Evolutionary conservation across 2,113 vertebrate species (phyloP).

Genomic region (Ictidomys tridecemlineatus): DNA sequence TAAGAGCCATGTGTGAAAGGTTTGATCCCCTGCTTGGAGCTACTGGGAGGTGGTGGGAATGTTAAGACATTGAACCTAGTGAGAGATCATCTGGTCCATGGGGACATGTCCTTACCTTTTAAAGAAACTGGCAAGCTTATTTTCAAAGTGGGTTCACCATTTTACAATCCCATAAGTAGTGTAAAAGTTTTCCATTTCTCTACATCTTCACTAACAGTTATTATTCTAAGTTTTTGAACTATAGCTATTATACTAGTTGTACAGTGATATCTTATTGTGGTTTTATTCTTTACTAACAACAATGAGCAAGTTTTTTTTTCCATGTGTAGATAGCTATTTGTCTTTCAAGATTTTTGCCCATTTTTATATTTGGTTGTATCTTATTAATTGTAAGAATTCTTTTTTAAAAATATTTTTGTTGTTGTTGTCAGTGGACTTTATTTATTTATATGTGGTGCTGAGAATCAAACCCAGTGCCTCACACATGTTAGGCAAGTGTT

Average conservation of each 20-base stretch:
- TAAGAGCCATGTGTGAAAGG: not conserved
- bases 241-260: not conserved
- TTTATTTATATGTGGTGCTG: no score
- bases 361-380: constrained; percentile 30
- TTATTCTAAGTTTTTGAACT: not conserved
- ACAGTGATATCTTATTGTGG: not conserved
- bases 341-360: not conserved
- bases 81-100: not conserved
- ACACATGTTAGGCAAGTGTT: no score
- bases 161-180: not conserved
- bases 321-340: not conserved
- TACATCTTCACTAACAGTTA: not conserved
- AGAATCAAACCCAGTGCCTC: no score
- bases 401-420: no score
- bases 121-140: not conserved
- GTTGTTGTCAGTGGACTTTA: no score
- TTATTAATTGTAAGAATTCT: not conserved
- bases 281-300: not conserved
- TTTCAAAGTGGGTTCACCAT: not conserved
- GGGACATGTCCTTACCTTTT: not conserved
- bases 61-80: not conserved
- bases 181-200: not conserved
- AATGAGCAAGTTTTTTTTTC: not conserved
- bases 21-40: not conserved
- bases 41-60: not conserved